phyloP scores from a whole-genome alignment of 1,140 invertebrate species.

The Chrysoperla carnea region DNA sequence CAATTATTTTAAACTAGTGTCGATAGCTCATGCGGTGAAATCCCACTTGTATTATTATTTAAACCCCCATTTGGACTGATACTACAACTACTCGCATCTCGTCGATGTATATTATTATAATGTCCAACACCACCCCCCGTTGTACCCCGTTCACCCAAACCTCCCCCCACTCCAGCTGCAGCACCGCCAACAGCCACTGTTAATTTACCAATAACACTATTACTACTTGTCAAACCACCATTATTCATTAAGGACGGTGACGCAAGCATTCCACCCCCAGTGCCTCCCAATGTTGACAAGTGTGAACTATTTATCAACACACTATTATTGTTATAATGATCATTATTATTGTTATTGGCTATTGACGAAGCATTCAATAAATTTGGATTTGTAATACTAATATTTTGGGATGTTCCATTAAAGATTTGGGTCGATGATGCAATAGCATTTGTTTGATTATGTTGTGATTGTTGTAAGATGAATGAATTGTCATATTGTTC shows the following conservation, averaged over 20 bases:
- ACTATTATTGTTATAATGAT: conserved; percentile 13
- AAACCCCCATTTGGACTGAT: conserved; percentile 43
- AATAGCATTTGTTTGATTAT: conserved; percentile 12
- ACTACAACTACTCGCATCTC: conserved; percentile 35
- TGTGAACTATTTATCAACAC: not conserved
- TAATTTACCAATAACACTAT: conserved; percentile 6
- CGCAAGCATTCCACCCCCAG: conserved; percentile 24
- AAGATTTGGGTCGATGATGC: not conserved
- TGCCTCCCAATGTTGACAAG: conserved; percentile 7
- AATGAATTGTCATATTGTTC: conserved; percentile 9
- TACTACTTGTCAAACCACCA: conserved; percentile 11
- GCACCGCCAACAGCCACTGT: conserved; percentile 7
- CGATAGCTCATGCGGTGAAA: conserved; percentile 46
- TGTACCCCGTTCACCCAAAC: conserved; percentile 3
- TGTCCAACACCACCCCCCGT: conserved; percentile 4
- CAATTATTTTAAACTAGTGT: conserved; percentile 36
- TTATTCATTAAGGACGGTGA: conserved; percentile 25
- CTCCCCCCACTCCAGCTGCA: not conserved
- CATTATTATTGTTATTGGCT: conserved; percentile 15
- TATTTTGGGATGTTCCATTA: not conserved
- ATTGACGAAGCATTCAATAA: not conserved
- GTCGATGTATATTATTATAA: conserved; percentile 16
- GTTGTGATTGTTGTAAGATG: conserved; percentile 5
- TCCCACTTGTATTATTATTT: conserved; percentile 42
- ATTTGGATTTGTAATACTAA: conserved; percentile 1